phyloP scores from a whole-genome alignment of 1,140 invertebrate genomes.

The Ganaspis sp. region DNA sequence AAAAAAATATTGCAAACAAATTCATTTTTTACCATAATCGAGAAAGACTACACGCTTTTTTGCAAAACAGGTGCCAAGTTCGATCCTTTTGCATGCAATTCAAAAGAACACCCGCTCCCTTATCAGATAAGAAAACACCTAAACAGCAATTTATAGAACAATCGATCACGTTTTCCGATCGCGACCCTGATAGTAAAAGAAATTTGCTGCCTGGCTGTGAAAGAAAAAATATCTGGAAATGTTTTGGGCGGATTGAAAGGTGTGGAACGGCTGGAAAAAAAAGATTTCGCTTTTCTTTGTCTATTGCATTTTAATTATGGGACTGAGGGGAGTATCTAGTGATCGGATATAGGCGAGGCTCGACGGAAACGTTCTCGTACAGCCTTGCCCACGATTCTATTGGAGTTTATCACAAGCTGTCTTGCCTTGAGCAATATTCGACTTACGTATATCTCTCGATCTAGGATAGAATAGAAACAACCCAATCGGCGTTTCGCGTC shows the following conservation, averaged over 20 bases:
- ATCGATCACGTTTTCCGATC: slow-evolving; percentile 14
- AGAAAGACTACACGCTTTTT: too few species aligned
- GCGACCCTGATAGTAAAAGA: neutral
- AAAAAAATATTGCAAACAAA: too few species aligned
- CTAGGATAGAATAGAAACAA: slow-evolving; percentile 27
- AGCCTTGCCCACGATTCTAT: slow-evolving; percentile 24
- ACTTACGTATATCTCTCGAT: slow-evolving; percentile 8
- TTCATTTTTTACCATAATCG: too few species aligned
- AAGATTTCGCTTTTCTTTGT: slow-evolving; percentile 3
- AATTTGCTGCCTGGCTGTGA: neutral
- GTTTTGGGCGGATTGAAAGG: neutral
- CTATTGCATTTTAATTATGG: slow-evolving; percentile 16
- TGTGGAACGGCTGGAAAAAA: neutral
- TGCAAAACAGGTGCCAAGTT: too few species aligned
- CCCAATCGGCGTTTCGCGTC: slow-evolving; percentile 10
- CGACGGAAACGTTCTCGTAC: slow-evolving; percentile 2
- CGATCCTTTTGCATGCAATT: too few species aligned
- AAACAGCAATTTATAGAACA: slow-evolving; percentile 21
- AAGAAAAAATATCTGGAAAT: neutral
- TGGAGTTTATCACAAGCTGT: neutral
- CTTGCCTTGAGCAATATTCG: slow-evolving; percentile 1
- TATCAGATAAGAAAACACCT: neutral
- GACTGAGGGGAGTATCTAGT: neutral
- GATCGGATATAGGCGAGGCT: slow-evolving; percentile 25
- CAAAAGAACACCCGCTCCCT: too few species aligned